Conservation (phyloP, 2,797 vertebrate genomes). For the Parauchenoglanis punctatus region DNA sequence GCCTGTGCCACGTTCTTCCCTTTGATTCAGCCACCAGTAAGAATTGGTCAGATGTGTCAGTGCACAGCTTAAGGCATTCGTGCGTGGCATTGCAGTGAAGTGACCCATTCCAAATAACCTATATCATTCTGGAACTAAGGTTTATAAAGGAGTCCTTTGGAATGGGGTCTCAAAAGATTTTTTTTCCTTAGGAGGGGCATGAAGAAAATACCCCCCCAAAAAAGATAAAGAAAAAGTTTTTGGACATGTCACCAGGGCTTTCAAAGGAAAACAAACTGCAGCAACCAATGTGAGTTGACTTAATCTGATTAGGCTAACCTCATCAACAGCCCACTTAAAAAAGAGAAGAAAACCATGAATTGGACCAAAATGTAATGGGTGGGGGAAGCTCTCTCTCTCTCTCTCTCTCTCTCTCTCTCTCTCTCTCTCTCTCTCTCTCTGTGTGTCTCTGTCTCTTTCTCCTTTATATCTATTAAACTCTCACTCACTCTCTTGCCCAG, state of each 20-base stretch:
- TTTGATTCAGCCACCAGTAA: constrained; percentile 73
- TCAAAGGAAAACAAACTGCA: constrained; percentile 89
- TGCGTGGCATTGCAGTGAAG: constrained; percentile 80
- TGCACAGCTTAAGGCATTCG: constrained; percentile 82
- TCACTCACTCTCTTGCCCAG: constrained; percentile 50
- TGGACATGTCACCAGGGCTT: constrained; percentile 84
- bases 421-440: neutral
- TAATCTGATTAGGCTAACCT: constrained; percentile 97
- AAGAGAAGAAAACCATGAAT: constrained; percentile 83
- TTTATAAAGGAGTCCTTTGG: constrained; percentile 85
- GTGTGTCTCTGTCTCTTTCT: neutral
- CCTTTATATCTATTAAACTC: neutral
- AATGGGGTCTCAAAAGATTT: constrained; percentile 80
- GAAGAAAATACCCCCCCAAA: constrained; percentile 82
- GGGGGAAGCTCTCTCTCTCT: constrained; percentile 51
- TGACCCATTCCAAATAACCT: constrained; percentile 90
- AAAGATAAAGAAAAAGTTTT: constrained; percentile 84
- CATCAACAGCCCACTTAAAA: constrained; percentile 86
- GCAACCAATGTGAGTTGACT: constrained; percentile 87
- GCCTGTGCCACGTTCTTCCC: constrained; percentile 68
- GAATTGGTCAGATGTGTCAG: constrained; percentile 81
- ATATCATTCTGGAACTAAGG: constrained; percentile 77
- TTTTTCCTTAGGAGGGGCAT: constrained; percentile 68
- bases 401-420: constrained; percentile 6
- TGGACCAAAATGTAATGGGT: constrained; percentile 74